phyloP scores from a whole-genome alignment of 2,888 invertebrate species.

The Exocentrus adspersus region DNA sequence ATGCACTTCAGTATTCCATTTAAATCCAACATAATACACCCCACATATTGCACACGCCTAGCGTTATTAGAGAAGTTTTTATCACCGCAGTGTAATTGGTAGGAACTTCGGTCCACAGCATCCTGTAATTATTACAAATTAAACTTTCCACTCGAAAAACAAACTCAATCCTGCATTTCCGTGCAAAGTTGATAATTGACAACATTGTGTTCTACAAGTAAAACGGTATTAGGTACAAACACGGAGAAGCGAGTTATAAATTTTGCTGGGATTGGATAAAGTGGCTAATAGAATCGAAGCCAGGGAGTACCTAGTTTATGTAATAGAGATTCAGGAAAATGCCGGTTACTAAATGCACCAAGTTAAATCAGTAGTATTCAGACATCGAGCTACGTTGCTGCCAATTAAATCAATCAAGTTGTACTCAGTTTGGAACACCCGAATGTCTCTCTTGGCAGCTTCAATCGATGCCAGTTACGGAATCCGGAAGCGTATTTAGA shows the following conservation, averaged over 20 bases:
- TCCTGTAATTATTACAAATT: not conserved
- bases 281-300: not conserved
- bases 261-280: conserved; percentile 2
- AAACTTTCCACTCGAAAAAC: not conserved
- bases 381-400: not conserved
- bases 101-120: not conserved
- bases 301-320: conserved; percentile 10
- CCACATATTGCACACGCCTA: not conserved
- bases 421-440: not conserved
- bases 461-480: not conserved
- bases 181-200: conserved; percentile 4
- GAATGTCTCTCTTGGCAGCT: not conserved
- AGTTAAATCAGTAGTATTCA: conserved; percentile 2
- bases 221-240: not conserved
- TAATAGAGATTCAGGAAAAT: not conserved
- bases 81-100: conserved; percentile 2
- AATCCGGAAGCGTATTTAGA: not conserved
- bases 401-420: conserved; percentile 9
- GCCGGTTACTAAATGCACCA: not conserved
- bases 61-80: not conserved
- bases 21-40: not conserved
- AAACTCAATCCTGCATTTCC: not conserved
- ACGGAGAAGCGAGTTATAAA: conserved; percentile 9
- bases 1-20: not conserved
- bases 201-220: conserved; percentile 7